Percentiles rank a stretch among this genome's conserved stretches.
Evolutionary conservation across 1,140 invertebrate genomes (phyloP).

Genomic region (Drosophila leontia): DNA sequence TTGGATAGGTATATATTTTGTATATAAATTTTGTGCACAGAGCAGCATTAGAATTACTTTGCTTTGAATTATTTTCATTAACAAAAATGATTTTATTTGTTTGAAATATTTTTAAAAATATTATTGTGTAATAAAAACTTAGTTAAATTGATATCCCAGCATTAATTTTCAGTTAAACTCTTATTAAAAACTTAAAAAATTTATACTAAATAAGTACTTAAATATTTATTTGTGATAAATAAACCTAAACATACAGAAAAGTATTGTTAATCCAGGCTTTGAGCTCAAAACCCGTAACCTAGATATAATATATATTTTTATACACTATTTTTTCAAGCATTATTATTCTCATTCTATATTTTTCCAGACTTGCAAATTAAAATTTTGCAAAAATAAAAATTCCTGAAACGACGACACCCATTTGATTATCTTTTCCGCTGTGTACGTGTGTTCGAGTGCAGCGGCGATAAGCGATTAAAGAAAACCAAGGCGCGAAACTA

Average conservation of each 20-base stretch:
- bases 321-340: background rate
- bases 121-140: no score
- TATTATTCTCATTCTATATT: background rate
- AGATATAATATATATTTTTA: background rate
- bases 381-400: background rate
- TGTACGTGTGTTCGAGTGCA: constrained; percentile 2
- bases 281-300: no score
- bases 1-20: background rate
- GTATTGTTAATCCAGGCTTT: background rate
- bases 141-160: no score
- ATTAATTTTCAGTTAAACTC: background rate
- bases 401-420: background rate
- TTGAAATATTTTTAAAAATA: background rate
- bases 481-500: constrained; percentile 73
- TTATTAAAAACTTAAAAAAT: background rate
- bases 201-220: no score
- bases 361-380: background rate
- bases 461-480: constrained; percentile 70
- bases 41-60: background rate
- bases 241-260: no score
- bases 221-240: background rate
- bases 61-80: background rate
- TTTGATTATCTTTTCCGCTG: constrained; percentile 16
- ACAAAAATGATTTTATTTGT: background rate
- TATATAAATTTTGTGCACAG: background rate